Base-by-base conservation (phyloP, 2,888 invertebrate species). In the Zonitis immaculata region DNA sequence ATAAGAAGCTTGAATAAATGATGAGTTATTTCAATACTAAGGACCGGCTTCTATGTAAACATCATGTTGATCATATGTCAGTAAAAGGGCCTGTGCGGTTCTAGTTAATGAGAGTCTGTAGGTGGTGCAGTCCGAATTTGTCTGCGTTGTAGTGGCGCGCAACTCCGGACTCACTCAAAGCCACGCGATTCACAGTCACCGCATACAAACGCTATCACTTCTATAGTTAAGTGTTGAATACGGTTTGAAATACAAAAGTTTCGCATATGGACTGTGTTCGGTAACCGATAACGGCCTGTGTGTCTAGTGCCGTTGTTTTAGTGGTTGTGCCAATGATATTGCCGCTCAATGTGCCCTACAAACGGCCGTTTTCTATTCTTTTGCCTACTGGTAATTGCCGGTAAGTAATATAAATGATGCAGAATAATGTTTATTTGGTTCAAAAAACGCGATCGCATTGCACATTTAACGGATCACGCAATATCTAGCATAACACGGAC, bases 161-260 rank as follows among this genome's bases (percentile, higher is more conserved):
- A 58, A 60, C 57, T 60, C 62, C 55, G 48, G 49, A 51, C n/a
- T n/a, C 51, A 57, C 56, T 57, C 51, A 56, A 61, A 60, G 62
- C 62, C 65, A 68, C 67, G 70, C 69, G 68, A 69, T 68, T 64
- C 66, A 62, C 68, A 65, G 69, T 69, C 65, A 63, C 67, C 66
- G 67, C 67, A 72, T 72, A 70, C 68, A 70, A 71, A 68, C 67
- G 66, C 68, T 66, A 70, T 63, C 56, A 47, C 47, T 63, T 66
- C 64, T 66, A 64, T 63, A 64, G 64, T 62, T 63, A 60, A 54
- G 49, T 50, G 52, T 50, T 48, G 57, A 20, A 53, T 48, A 57
- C 47, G 45, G n/a, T n/a, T 50, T 51, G 51, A 49, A 44, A 44
- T 49, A 11, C 16, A 47, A 47, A 42, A 28, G 22, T 45, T 56